Evolutionary conservation across 1,140 invertebrate species (phyloP).

Genomic region (Eurytemora carolleeae): DNA sequence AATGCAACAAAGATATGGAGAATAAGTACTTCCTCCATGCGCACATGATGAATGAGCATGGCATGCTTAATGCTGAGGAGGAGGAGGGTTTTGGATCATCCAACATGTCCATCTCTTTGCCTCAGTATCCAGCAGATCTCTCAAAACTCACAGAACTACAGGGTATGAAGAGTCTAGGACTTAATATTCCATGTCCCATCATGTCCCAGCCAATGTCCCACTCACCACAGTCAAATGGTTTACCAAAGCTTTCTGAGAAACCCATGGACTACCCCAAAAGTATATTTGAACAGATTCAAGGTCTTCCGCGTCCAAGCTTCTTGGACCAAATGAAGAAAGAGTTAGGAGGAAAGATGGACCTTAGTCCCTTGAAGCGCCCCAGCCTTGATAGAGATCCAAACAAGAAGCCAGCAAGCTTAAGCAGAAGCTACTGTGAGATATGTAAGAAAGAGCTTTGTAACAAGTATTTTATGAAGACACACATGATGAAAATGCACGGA

Average conservation of each 20-base stretch:
- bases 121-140: not conserved
- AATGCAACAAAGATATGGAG: conserved; percentile 37
- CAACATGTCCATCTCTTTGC: not conserved
- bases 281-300: conserved; percentile 19
- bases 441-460: conserved; percentile 99
- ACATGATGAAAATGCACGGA: conserved; percentile 98
- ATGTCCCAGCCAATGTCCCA: conserved; percentile 6
- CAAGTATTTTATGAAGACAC: conserved; percentile 98
- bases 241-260: too few species aligned
- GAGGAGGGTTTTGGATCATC: conserved; percentile 18
- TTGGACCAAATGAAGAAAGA: conserved; percentile 23
- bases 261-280: not conserved
- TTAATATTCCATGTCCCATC: not conserved
- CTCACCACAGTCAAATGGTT: not conserved
- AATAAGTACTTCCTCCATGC: conserved; percentile 34
- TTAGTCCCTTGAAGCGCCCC: conserved; percentile 17
- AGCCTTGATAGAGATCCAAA: conserved; percentile 15
- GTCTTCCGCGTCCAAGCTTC: conserved; percentile 34
- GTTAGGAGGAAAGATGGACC: conserved; percentile 17
- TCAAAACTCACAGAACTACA: not conserved
- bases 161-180: not conserved
- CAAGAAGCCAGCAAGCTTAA: conserved; percentile 30
- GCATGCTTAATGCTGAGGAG: conserved; percentile 27
- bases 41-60: conserved; percentile 39
- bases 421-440: conserved; percentile 81